Evolutionary conservation across 1,140 invertebrate genomes (phyloP), one percentile per base, ranked within the genome.

Genomic region (Drosophila kanapiae): DNA sequence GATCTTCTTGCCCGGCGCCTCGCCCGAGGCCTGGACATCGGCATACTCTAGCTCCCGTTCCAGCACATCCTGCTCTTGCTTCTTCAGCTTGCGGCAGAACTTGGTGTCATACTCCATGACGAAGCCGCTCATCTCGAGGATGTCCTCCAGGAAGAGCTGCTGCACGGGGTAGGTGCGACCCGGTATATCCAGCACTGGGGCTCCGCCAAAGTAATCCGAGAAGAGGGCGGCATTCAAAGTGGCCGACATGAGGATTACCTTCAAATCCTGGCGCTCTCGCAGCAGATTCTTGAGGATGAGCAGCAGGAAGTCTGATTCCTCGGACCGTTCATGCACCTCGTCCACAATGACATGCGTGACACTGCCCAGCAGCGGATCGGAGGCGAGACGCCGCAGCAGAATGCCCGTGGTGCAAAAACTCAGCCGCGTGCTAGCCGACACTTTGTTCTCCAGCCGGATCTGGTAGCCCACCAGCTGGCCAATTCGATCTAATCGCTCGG

Each of bases 331-430:
- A 91, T 99, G 98, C 4, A 99, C 97, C 94, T 99, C 98, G 92
- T 99, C 98, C 10, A 98, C 95, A 70, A 97, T 95, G 27, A 97
- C 93, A 85, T 98, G 97, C 0, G 96, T 96, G 2, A 97, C 95
- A 14, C 95, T 94, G n/a, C 94, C 93, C 23, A 98, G 91, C 14
- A 94, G 90, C 1, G 96, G 95, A 92, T 97, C 96, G n/a, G 94
- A 94, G 77, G 97, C 95, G 31, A 99, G 93, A 64, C 97, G 95
- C 49, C 97, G 94, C 33, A 99, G 87, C 27, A 99, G 93, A 63
- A 99, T 98, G 65, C 98, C 98, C 14, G 97, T 98, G 1, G 98
- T 99, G 91, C 98, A 99, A 93, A 98, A 99, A 18, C 95, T 95
- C 3, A 97, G 92, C 23, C 97, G 94, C 0, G 98, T 99, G 92